A percentile compares a stretch with the other conserved stretches of the same genome.
Conservation (phyloP, 2,797 vertebrate species). For the Spondyliosoma cantharus region DNA sequence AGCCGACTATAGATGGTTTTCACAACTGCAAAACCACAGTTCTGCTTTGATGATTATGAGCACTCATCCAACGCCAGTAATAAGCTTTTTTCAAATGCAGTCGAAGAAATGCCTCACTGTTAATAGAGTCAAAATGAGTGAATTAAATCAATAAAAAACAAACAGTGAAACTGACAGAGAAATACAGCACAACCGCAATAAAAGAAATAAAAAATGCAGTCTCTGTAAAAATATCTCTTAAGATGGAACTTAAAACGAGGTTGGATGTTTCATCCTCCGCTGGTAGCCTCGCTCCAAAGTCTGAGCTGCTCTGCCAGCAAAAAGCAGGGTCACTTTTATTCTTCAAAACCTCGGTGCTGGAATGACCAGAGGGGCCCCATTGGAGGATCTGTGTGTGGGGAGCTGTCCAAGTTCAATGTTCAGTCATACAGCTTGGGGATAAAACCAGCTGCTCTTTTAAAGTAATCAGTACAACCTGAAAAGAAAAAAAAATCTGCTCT, state of each 20-base stretch:
- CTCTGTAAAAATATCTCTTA: constrained; percentile 16
- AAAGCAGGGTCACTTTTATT: constrained; percentile 55
- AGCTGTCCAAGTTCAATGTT: constrained; percentile 26
- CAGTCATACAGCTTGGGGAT: constrained; percentile 27
- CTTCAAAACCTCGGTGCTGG: constrained; percentile 36
- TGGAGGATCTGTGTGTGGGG: constrained; percentile 37
- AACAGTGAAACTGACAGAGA: not conserved
- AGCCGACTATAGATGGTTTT: constrained; percentile 10
- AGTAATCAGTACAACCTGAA: constrained; percentile 1
- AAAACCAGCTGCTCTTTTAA: constrained; percentile 36
- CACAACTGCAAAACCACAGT: not conserved
- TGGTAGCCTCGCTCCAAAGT: constrained; percentile 32
- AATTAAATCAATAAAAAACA: not conserved
- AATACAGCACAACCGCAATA: not conserved
- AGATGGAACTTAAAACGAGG: constrained; percentile 36
- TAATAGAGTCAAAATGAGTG: not conserved
- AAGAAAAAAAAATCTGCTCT: constrained; percentile 8
- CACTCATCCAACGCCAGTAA: not conserved
- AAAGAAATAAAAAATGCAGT: constrained; percentile 5
- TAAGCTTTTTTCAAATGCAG: constrained; percentile 12
- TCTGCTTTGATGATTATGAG: constrained; percentile 17
- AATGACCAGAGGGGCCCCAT: constrained; percentile 47
- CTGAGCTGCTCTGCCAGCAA: constrained; percentile 22
- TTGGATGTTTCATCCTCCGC: constrained; percentile 38
- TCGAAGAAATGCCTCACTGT: not conserved